Percentiles rank a stretch among this genome's conserved stretches.
Evolutionary conservation across 2,888 invertebrate genomes (phyloP).

Genomic region (Selenia dentaria): DNA sequence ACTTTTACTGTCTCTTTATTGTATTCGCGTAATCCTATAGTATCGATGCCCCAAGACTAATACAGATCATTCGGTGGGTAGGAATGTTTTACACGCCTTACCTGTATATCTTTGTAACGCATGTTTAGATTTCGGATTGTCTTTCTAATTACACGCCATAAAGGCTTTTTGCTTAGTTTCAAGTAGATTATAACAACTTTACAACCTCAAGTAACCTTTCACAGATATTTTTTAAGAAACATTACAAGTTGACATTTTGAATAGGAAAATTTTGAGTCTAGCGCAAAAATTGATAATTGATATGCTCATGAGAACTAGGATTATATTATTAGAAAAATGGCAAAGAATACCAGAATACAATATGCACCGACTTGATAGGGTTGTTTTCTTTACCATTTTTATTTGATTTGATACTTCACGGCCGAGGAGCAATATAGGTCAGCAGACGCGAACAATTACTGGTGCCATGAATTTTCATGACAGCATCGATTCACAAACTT

Average conservation of each 20-base stretch:
- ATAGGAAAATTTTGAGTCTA: too few relatives aligned
- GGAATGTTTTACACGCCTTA: slow-evolving; percentile 19
- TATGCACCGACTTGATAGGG: slow-evolving; percentile 39
- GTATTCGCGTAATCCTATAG: slow-evolving; percentile 35
- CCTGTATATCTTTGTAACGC: slow-evolving; percentile 32
- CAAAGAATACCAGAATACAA: slow-evolving; percentile 28
- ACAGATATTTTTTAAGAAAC: too few relatives aligned
- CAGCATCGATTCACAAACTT: slow-evolving; percentile 31
- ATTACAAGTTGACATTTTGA: too few relatives aligned
- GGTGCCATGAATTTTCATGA: slow-evolving; percentile 35
- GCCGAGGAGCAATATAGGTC: slow-evolving; percentile 49
- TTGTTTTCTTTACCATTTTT: slow-evolving; percentile 42
- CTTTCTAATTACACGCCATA: slow-evolving; percentile 39
- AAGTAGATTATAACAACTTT: slow-evolving; percentile 37
- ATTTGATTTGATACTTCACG: slow-evolving; percentile 42
- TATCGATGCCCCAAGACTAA: slow-evolving; percentile 22
- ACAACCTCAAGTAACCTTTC: slow-evolving; percentile 30
- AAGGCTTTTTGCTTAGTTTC: slow-evolving; percentile 35
- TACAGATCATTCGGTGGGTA: slow-evolving; percentile 11
- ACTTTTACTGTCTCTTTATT: slow-evolving; percentile 40
- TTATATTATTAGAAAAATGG: too few relatives aligned
- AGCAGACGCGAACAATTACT: slow-evolving; percentile 46
- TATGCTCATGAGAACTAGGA: too few relatives aligned
- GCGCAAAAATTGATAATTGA: too few relatives aligned
- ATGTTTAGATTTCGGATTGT: slow-evolving; percentile 41